phyloP scores from a whole-genome alignment of 2,113 vertebrate species.

The Aramus guarauna region DNA sequence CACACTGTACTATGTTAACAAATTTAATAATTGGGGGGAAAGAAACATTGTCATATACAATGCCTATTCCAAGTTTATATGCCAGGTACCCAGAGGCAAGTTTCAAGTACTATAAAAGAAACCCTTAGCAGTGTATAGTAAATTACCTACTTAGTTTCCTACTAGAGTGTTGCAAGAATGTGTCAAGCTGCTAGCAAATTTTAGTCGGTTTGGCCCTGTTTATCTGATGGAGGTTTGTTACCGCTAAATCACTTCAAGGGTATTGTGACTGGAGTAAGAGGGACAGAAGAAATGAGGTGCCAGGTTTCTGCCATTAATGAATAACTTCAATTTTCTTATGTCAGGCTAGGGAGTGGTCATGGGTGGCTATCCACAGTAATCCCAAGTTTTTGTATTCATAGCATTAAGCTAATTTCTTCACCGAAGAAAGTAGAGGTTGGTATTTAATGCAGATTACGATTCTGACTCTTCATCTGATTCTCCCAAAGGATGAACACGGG shows the following conservation, averaged over 20 bases:
- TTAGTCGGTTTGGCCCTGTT: not conserved
- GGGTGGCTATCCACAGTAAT: not conserved
- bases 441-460: not conserved
- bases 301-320: not conserved
- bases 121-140: not conserved
- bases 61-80: not conserved
- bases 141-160: not conserved
- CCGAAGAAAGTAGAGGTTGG: not conserved
- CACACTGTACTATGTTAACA: not conserved
- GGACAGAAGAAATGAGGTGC: not conserved
- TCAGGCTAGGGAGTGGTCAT: not conserved
- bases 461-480: not conserved
- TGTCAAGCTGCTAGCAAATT: not conserved
- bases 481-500: not conserved
- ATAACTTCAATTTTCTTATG: not conserved
- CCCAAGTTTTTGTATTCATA: not conserved
- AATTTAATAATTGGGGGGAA: not conserved
- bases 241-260: not conserved
- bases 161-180: not conserved
- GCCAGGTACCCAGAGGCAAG: not conserved
- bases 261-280: not conserved
- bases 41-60: not conserved
- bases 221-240: accelerated
- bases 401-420: not conserved
- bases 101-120: not conserved